phyloP scores from a whole-genome alignment of 2,888 invertebrate genomes.

The Drosophila paucipuncta region DNA sequence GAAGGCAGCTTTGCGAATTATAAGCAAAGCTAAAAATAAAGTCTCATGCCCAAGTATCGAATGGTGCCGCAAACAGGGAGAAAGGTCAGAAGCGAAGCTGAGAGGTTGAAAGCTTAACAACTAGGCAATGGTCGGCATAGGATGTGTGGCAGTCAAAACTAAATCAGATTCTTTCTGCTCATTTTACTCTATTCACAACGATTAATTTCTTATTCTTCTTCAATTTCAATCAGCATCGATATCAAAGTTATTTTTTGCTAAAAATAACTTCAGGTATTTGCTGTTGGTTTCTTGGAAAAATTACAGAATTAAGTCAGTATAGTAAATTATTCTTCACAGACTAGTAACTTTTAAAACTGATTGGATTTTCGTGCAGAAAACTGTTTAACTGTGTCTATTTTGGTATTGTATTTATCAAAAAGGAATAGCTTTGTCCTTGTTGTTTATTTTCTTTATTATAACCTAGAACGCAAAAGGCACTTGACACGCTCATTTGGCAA shows the following conservation, averaged over 20 bases:
- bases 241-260: not conserved
- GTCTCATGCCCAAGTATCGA: slow-evolving; percentile 12
- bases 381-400: not conserved
- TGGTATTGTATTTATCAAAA: not conserved
- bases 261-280: not conserved
- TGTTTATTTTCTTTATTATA: not conserved
- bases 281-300: not conserved
- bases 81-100: not conserved
- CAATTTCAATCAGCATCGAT: not conserved
- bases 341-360: not conserved
- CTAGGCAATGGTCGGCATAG: slow-evolving; percentile 7
- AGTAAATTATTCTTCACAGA: not conserved
- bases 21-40: slow-evolving; percentile 68
- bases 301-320: no score
- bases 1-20: slow-evolving; percentile 47
- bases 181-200: not conserved
- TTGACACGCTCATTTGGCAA: slow-evolving; percentile 12
- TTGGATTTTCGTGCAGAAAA: not conserved
- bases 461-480: not conserved
- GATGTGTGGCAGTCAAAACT: not conserved
- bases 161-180: not conserved
- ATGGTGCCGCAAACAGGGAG: slow-evolving; percentile 13
- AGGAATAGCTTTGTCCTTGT: not conserved
- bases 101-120: not conserved
- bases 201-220: not conserved